Conservation (phyloP, 2,113 vertebrate species). For the Synchiropus splendidus region DNA sequence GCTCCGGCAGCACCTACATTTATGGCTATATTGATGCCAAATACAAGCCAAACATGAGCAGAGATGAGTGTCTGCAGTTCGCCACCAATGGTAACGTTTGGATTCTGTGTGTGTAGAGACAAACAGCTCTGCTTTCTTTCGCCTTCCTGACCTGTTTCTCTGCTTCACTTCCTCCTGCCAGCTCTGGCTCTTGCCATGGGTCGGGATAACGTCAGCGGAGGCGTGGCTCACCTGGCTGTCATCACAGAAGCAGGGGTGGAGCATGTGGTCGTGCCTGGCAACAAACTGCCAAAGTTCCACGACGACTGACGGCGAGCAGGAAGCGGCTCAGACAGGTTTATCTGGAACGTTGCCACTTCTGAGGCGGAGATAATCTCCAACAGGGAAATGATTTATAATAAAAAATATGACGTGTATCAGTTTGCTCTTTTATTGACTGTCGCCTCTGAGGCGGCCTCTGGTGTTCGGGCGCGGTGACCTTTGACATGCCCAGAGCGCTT, state of each 20-base stretch:
- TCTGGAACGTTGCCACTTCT: no score
- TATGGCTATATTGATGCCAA: conserved; percentile 68
- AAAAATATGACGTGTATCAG: no score
- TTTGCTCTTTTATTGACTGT: no score
- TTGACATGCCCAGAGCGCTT: no score
- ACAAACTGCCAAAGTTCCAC: conserved; percentile 63
- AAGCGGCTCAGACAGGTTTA: neutral
- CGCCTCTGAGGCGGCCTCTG: no score
- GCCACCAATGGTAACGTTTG: conserved; percentile 55
- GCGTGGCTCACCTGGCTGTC: conserved; percentile 61
- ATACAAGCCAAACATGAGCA: conserved; percentile 63
- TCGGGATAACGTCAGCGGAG: conserved; percentile 67
- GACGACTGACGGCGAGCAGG: conserved; percentile 35
- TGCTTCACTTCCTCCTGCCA: conserved; percentile 14
- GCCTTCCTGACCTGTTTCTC: neutral
- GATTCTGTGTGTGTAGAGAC: neutral
- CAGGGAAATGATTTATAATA: no score
- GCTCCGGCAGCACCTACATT: conserved; percentile 68
- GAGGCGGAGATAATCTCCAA: no score
- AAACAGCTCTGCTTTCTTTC: no score
- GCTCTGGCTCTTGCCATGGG: conserved; percentile 67
- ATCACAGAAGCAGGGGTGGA: conserved; percentile 55
- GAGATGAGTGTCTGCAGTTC: conserved; percentile 57
- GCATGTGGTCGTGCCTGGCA: conserved; percentile 57
- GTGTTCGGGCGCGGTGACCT: no score